phyloP scores from a whole-genome alignment of 2,113 vertebrate species.

The Megaceryle maxima region DNA sequence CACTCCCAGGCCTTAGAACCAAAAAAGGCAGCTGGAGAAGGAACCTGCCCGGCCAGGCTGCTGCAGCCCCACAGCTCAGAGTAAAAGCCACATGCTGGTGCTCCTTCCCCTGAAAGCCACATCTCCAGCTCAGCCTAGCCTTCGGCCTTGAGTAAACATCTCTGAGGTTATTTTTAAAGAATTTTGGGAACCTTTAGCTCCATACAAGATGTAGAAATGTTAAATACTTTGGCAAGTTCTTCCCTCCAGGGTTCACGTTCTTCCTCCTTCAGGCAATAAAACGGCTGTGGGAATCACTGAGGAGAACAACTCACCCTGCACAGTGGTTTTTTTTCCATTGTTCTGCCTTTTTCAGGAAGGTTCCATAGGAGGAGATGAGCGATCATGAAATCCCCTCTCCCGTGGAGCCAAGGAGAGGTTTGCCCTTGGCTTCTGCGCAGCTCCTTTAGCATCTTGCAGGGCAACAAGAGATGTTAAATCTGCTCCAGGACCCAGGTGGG shows the following conservation, averaged over 20 bases:
- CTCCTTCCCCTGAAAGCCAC: background rate
- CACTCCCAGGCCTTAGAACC: background rate
- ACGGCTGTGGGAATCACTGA: constrained; percentile 7
- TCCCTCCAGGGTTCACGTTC: constrained; percentile 56
- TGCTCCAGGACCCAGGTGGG: background rate
- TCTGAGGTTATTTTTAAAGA: constrained; percentile 41
- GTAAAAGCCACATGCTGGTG: background rate
- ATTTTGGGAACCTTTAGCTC: constrained; percentile 37
- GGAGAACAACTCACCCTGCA: background rate
- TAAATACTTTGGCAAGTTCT: constrained; percentile 54
- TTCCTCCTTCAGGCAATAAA: constrained; percentile 24
- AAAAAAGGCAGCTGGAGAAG: background rate
- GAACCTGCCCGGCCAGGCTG: fast-evolving
- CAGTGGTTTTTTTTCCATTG: background rate
- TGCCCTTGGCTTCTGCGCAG: background rate
- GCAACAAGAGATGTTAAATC: fast-evolving
- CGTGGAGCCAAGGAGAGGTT: background rate
- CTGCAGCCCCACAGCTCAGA: background rate
- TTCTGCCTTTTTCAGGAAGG: background rate
- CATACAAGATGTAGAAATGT: constrained; percentile 19
- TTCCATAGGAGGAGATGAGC: background rate
- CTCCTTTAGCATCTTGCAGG: background rate
- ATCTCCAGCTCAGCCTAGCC: background rate
- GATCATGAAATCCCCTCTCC: background rate
- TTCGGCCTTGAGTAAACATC: background rate